Percentiles rank a stretch among this genome's conserved stretches.
phyloP scores from a whole-genome alignment of 2,797 vertebrate species.

The Holocentrus rufus region DNA sequence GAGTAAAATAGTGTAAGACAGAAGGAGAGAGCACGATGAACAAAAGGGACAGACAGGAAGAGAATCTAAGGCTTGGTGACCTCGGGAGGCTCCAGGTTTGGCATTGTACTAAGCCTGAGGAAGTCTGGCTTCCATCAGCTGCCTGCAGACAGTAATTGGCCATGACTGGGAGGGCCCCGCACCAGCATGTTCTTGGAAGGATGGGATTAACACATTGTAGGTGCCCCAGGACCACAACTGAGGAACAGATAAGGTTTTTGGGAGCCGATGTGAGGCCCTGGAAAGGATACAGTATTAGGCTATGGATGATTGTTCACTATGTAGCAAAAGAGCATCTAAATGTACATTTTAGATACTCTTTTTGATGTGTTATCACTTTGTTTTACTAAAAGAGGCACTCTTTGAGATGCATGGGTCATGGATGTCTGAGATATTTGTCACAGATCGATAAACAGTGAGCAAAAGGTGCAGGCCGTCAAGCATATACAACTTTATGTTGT shows the following conservation, averaged over 20 bases:
- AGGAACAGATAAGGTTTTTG: conserved; percentile 75
- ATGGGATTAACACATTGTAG: conserved; percentile 74
- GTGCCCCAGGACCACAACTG: conserved; percentile 49
- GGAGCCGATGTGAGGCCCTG: conserved; percentile 53
- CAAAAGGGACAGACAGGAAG: conserved; percentile 43
- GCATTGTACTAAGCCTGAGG: conserved; percentile 54
- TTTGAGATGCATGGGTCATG: not conserved
- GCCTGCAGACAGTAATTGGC: conserved; percentile 70
- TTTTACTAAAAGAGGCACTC: not conserved
- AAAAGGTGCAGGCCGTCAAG: too few species aligned
- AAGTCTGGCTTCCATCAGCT: conserved; percentile 74
- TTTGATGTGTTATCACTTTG: not conserved
- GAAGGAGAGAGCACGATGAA: conserved; percentile 26
- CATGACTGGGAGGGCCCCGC: conserved; percentile 67
- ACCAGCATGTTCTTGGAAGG: conserved; percentile 63
- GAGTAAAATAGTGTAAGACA: too few species aligned
- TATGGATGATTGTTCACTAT: not conserved
- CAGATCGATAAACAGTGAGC: too few species aligned
- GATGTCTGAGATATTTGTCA: too few species aligned
- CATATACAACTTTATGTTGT: too few species aligned
- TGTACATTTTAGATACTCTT: not conserved
- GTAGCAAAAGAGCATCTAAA: not conserved
- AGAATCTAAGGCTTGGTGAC: conserved; percentile 29
- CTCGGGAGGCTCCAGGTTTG: conserved; percentile 61
- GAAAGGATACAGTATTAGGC: conserved; percentile 20